Base-by-base conservation (phyloP, 2,888 invertebrate species). In the Chaetogeoica ovagalla region DNA sequence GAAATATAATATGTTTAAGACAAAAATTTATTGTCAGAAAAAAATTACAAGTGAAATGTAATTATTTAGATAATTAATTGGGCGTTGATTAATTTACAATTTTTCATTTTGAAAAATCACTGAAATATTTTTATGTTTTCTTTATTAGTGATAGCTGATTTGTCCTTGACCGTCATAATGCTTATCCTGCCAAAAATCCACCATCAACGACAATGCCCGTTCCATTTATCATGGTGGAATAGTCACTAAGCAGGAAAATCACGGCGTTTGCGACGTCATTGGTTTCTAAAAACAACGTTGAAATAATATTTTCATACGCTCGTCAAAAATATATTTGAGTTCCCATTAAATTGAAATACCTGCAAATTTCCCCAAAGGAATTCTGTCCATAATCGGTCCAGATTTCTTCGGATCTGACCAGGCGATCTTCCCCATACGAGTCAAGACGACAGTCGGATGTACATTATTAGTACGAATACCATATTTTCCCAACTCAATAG, bases 391-490 rank as follows among this genome's bases (percentile, higher is more conserved):
- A 90, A 97, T 90, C 0, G 89, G 89, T 3, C 88, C 88, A 0
- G 93, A 90, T 85, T 93, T 94, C 0, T 30, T 30, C 1, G 30
- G 30, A 30, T 95, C 93, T 17, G 91, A 89, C 97, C 97, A 98
- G 37, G 90, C 91, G 17, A 89, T 86, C 82, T 89, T 89, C 0
- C 96, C 96, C 93, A 98, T 92, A 76, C 92, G 93, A 0, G 98
- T 98, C 89, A 96, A 88, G 19, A 96, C 93, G 0, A 96, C 96
- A 0, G 97, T 98, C 0, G 98, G 98, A 87, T 97, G 96, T 0
- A 98, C 30, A 4, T 30, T 30, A 30, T 30, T 30, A 4, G 94
- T 93, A 30, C 98, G 90, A 84, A 98, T 96, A 57, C 91, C 90
- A 82, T 92, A 88, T 0, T 90, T 90, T 0, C 96, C 97, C 30